Evolutionary conservation across 2,797 vertebrate species (phyloP).

Genomic region (Pteropus rufus): DNA sequence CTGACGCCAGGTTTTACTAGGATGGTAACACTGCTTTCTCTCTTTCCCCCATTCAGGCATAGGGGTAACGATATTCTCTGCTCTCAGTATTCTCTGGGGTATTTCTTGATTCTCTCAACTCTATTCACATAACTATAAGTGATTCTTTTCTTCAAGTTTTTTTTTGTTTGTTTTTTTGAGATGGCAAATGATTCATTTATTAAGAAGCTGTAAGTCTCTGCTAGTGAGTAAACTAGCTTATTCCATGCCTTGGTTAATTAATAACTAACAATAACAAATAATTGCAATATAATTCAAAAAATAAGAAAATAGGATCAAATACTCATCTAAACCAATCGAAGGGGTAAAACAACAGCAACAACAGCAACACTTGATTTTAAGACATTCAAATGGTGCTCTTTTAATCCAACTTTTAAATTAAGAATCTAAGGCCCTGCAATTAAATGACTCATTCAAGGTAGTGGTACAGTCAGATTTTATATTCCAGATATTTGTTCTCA

Average conservation of each 20-base stretch:
- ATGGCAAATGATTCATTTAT: neutral
- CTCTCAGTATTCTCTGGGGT: neutral
- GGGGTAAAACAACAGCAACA: neutral
- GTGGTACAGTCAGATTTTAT: constrained; percentile 8
- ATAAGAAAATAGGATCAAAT: neutral
- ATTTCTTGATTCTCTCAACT: neutral
- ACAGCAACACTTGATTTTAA: neutral
- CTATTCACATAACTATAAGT: neutral
- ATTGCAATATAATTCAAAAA: neutral
- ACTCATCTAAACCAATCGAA: neutral
- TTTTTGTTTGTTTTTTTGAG: neutral
- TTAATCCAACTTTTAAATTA: constrained; percentile 32
- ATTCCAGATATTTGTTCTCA: neutral
- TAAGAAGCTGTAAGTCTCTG: constrained; percentile 21
- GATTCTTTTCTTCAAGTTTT: neutral
- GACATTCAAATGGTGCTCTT: neutral
- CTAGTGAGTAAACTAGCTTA: neutral
- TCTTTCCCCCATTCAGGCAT: neutral
- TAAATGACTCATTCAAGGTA: constrained; percentile 32
- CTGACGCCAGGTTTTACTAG: neutral
- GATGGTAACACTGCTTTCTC: neutral
- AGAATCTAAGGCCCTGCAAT: neutral
- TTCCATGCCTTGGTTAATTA: neutral
- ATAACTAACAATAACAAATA: neutral
- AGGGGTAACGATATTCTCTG: neutral